Base-by-base conservation (phyloP, 2,888 invertebrate species). In the Eupithecia inturbata region DNA sequence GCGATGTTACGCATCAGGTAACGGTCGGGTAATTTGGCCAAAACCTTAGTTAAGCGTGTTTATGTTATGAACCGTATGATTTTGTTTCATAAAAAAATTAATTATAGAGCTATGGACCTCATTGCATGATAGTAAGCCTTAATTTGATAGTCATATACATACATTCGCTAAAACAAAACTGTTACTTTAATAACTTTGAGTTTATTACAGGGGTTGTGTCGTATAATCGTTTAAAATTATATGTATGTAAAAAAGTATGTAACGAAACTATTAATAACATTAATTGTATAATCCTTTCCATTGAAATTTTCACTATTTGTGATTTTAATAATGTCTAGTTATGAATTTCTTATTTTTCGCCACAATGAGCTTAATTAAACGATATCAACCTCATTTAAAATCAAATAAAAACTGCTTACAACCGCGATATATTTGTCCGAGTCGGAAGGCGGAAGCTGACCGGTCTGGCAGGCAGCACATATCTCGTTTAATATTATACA, bases 371-470 rank as follows among this genome's bases (percentile, higher is more conserved):
- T 39, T 39, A 39, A 36, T 39, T 39, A 36, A 36, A 66, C 39
- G 36, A 72, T 71, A 68, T 68, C 39, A 64, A 74, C 41, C 68
- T 64, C 71, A 66, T 75, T 66, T 60, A 28, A 68, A 75, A 71
- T 70, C 45, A 67, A 72, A 73, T 77, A 72, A 78, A 73, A 75
- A 73, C 41, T 31, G 16, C 14, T 26, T 33, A 41, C 41, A 70
- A 67, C 60, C 49, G 63, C 62, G 41, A 63, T 72, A 69, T 72
- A 68, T 67, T 67, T 57, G 53, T 70, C 63, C 22, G 68, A 88
- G 89, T 84, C 89, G 90, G 92, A 92, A 91, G 91, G 84, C 89
- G 92, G 91, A 92, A 92, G 86, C 83, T 16, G 80, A 87, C 89
- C 85, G 87, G 89, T 88, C 75, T 67, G 79, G 76, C 68, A 57